Conservation (phyloP, 2,113 vertebrate genomes). For the Gorsachius goisagi region DNA sequence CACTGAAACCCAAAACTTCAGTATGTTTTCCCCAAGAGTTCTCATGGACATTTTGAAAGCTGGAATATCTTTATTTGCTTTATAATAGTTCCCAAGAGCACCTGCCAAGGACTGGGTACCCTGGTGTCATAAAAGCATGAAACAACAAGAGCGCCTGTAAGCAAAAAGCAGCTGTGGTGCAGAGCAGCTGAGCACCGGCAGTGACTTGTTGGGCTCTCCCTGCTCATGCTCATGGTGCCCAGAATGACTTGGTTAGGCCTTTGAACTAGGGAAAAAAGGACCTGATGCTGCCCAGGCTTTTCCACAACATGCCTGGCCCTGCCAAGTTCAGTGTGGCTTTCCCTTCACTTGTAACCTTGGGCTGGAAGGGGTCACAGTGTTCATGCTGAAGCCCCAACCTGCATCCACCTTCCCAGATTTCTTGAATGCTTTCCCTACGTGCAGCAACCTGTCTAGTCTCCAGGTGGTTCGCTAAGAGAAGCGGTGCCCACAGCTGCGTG, state of each 20-base stretch:
- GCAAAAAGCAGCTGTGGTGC: accelerated
- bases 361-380: not conserved
- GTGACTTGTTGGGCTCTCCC: not conserved
- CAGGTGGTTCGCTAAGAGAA: not conserved
- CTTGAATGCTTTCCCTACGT: not conserved
- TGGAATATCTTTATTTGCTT: not conserved
- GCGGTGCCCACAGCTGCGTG: not conserved
- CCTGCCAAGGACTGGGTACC: not conserved
- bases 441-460: not conserved
- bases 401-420: not conserved
- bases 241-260: not conserved
- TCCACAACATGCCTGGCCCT: slow-evolving; percentile 10
- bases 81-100: not conserved
- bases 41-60: not conserved
- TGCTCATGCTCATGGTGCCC: not conserved
- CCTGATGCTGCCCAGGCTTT: not conserved
- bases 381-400: not conserved
- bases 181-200: not conserved
- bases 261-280: slow-evolving; percentile 17
- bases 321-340: not conserved
- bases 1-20: not conserved
- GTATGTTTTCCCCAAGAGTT: not conserved
- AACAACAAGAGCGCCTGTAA: not conserved
- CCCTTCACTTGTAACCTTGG: not conserved
- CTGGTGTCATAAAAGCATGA: not conserved